Conservation (phyloP, 2,113 vertebrate genomes). For the Phoenicopterus ruber region DNA sequence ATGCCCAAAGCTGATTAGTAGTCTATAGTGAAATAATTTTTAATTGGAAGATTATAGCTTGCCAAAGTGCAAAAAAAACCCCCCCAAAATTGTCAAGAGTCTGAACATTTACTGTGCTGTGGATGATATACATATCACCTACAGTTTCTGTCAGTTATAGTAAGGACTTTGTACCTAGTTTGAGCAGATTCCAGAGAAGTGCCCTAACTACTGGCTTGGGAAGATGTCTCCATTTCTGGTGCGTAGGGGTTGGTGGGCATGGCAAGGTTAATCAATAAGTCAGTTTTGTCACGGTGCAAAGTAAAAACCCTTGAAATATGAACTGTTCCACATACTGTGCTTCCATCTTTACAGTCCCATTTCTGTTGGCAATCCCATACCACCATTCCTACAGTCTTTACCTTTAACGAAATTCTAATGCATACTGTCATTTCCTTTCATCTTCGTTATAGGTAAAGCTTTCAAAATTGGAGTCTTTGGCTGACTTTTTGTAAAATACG, state of each 20-base stretch:
- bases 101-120: not conserved
- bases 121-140: accelerated
- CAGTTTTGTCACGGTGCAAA: not conserved
- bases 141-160: not conserved
- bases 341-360: not conserved
- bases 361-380: not conserved
- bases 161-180: not conserved
- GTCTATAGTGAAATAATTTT: not conserved
- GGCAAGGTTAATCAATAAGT: not conserved
- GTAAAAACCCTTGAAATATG: not conserved
- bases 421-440: not conserved
- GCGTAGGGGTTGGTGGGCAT: not conserved
- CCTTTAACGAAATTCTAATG: not conserved
- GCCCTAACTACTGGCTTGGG: not conserved
- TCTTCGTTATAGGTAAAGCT: not conserved
- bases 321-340: not conserved
- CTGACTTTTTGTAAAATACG: not conserved
- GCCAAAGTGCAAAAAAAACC: not conserved
- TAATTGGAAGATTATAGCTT: not conserved
- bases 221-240: not conserved
- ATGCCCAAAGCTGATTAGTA: not conserved
- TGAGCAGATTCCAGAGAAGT: not conserved
- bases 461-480: not conserved
- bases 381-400: not conserved
- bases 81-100: not conserved